These are phyloP conservation scores for Semnornis frantzii DNA, from an alignment of 2,113 vertebrate genomes.

Conservation along the genomic window DNA sequence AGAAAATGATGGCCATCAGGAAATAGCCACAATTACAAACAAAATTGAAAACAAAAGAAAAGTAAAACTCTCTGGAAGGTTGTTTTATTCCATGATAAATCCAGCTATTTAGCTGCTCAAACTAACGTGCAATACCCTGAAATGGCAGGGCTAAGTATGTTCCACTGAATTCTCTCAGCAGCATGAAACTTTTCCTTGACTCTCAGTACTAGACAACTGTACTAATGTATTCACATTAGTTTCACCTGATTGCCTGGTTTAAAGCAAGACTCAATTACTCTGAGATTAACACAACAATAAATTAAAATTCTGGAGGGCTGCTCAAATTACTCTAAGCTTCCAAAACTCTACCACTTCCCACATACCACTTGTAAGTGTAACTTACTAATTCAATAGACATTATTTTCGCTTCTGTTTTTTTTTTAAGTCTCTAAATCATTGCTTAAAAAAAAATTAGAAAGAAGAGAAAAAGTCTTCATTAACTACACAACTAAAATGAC, in stretches of 20 bases:
- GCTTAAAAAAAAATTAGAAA: background rate
- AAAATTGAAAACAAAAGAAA: background rate
- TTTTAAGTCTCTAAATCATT: background rate
- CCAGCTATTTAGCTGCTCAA: background rate
- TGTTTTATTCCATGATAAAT: background rate
- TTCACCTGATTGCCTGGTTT: conserved; percentile 49
- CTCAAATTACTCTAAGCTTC: conserved; percentile 15
- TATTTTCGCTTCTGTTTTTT: background rate
- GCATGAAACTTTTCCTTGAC: background rate
- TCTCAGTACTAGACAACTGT: conserved; percentile 2
- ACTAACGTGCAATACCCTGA: background rate
- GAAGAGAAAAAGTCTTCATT: background rate
- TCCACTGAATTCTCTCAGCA: background rate
- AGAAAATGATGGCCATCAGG: background rate
- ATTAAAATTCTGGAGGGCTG: conserved; percentile 32
- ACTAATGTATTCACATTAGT: conserved; percentile 41
- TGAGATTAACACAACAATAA: conserved; percentile 27
- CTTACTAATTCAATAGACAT: background rate
- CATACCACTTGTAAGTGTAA: background rate
- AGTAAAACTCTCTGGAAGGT: background rate
- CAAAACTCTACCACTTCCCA: background rate
- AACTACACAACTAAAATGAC: background rate
- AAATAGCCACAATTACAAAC: background rate
- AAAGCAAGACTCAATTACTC: conserved; percentile 43
- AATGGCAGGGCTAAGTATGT: background rate